A percentile compares a stretch with the other conserved stretches of the same genome.
Conservation (phyloP, 2,888 invertebrate genomes). For the Hyppa rectilinea region DNA sequence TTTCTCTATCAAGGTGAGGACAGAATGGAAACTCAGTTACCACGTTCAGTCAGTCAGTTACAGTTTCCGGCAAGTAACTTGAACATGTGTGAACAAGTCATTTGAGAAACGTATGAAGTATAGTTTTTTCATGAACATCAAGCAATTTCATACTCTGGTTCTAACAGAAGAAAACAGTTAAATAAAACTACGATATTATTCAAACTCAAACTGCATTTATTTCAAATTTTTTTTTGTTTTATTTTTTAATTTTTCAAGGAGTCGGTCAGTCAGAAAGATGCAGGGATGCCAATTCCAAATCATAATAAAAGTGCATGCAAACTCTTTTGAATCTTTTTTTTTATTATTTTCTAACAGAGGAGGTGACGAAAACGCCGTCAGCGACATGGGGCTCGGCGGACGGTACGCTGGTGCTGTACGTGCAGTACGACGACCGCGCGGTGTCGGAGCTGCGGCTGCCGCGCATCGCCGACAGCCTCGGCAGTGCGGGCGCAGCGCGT, state of each 20-base stretch:
- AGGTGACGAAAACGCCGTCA: constrained; percentile 95
- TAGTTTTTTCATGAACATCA: not conserved
- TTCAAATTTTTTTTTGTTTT: too few species aligned
- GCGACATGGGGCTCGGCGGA: constrained; percentile 97
- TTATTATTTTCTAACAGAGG: constrained; percentile 91
- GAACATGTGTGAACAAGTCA: not conserved
- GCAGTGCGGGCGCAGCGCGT: constrained; percentile 91
- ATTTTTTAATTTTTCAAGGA: too few species aligned
- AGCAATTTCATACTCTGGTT: not conserved
- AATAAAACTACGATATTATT: not conserved
- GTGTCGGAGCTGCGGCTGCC: constrained; percentile 95
- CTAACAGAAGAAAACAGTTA: not conserved
- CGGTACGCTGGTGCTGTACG: constrained; percentile 96
- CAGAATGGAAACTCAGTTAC: not conserved
- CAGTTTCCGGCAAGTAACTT: not conserved
- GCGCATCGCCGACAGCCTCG: constrained; percentile 94
- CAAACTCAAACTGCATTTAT: not conserved
- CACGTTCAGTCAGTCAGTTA: not conserved
- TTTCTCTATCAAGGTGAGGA: constrained; percentile 98
- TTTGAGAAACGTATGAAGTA: not conserved
- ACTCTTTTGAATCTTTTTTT: not conserved
- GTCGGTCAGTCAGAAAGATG: not conserved
- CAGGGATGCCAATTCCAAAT: not conserved
- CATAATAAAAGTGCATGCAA: too few species aligned
- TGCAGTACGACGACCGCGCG: constrained; percentile 95